Conservation (phyloP, 2,888 invertebrate genomes). For the Smittia aterrima region DNA sequence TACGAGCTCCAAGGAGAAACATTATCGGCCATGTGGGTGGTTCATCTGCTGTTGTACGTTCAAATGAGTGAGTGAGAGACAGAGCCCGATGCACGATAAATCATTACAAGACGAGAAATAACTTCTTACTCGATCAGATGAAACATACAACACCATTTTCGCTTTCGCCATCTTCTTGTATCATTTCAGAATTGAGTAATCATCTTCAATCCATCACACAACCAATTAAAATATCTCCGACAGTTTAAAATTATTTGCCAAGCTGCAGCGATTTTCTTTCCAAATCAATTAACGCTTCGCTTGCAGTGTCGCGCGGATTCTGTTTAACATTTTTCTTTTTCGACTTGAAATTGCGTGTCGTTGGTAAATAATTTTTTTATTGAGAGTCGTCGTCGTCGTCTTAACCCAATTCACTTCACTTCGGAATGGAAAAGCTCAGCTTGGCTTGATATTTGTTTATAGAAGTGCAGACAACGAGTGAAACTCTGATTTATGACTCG, state of each 20-base stretch:
- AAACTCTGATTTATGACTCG: neutral
- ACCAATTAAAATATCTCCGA: neutral
- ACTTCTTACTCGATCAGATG: neutral
- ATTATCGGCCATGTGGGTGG: neutral
- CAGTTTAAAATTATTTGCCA: neutral
- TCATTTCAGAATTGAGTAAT: neutral
- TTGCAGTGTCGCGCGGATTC: no score
- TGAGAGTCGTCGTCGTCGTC: no score
- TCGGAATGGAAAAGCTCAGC: no score
- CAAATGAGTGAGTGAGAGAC: neutral
- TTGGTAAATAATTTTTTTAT: no score
- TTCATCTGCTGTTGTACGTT: neutral
- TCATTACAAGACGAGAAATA: neutral
- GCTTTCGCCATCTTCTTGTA: neutral
- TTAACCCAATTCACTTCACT: no score
- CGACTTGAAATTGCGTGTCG: no score
- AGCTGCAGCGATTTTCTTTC: neutral
- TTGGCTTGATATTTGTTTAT: no score
- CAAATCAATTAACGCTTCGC: neutral
- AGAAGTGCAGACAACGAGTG: no score
- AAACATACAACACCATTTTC: neutral
- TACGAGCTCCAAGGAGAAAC: neutral
- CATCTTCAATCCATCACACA: neutral
- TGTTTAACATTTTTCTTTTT: no score
- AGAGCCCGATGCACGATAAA: neutral